Percentiles rank a stretch among this genome's conserved stretches.
Conservation (phyloP, 2,113 vertebrate genomes). For the Proteles cristata region DNA sequence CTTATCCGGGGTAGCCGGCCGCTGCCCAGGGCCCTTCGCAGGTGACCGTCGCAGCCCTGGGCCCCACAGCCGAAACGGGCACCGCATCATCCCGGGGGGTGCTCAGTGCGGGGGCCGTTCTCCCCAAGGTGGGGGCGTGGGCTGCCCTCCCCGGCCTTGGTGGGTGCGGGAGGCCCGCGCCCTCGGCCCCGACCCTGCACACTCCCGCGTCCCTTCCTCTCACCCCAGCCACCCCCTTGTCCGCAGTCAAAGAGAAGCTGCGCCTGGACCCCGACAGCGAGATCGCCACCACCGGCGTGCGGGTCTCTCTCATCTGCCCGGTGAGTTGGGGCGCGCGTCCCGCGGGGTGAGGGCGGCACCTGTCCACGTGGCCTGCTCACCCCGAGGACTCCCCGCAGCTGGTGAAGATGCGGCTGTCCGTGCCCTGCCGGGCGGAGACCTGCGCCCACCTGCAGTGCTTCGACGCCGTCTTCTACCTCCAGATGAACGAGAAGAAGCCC, state of each 20-base stretch:
- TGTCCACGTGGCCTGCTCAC: neutral
- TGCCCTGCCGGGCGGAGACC: slow-evolving; percentile 96
- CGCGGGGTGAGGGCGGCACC: no score
- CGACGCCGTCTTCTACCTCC: slow-evolving; percentile 98
- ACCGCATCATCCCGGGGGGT: neutral
- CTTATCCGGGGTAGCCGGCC: rapidly evolving
- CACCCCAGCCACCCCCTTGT: rapidly evolving
- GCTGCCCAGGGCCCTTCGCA: neutral
- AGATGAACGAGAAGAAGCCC: slow-evolving; percentile 99
- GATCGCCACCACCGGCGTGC: slow-evolving; percentile 97
- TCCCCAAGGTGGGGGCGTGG: neutral
- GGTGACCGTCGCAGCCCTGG: neutral
- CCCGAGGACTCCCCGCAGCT: slow-evolving; percentile 84
- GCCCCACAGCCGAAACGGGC: rapidly evolving
- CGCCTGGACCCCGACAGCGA: slow-evolving; percentile 98
- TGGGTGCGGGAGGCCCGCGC: neutral
- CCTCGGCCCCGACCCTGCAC: neutral
- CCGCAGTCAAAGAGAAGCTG: slow-evolving; percentile 96
- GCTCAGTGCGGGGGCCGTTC: neutral
- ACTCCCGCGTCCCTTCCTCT: rapidly evolving
- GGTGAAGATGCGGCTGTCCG: slow-evolving; percentile 98
- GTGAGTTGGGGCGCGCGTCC: slow-evolving; percentile 85
- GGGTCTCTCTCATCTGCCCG: slow-evolving; percentile 98
- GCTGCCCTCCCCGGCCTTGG: neutral
- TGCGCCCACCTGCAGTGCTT: slow-evolving; percentile 99